Percentiles rank a stretch among this genome's conserved stretches.
phyloP scores from a whole-genome alignment of 2,113 vertebrate species.

The Chionis minor region DNA sequence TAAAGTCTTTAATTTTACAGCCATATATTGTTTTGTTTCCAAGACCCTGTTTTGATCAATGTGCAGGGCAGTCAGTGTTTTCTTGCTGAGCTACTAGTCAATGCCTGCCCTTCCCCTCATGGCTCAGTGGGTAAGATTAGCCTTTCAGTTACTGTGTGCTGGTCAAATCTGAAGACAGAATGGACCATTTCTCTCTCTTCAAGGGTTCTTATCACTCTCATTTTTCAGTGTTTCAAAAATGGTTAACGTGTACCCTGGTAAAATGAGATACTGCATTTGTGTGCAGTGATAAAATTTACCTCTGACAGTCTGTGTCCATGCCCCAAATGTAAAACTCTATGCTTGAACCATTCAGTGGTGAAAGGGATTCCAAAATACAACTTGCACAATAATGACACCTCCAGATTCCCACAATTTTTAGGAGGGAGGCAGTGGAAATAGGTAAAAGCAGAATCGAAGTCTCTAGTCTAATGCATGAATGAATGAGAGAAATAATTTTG shows the following conservation, averaged over 20 bases:
- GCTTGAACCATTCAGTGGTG: background rate
- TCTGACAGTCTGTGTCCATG: background rate
- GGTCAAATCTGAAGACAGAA: background rate
- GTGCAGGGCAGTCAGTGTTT: background rate
- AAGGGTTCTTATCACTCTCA: background rate
- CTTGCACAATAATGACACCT: background rate
- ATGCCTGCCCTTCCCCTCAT: background rate
- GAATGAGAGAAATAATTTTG: background rate
- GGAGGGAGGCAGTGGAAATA: background rate
- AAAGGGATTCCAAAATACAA: background rate
- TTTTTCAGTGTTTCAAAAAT: background rate
- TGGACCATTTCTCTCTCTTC: background rate
- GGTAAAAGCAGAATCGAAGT: background rate
- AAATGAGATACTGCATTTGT: background rate
- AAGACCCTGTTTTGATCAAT: background rate
- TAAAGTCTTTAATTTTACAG: background rate
- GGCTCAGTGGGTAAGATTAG: background rate
- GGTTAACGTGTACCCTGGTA: background rate
- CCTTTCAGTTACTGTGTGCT: background rate
- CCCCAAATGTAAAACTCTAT: background rate
- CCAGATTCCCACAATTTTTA: background rate
- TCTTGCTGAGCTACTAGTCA: background rate
- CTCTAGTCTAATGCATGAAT: background rate
- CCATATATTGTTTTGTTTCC: background rate
- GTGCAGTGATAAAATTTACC: background rate